phyloP scores from a whole-genome alignment of 2,113 vertebrate genomes.

The Larimichthys crocea region DNA sequence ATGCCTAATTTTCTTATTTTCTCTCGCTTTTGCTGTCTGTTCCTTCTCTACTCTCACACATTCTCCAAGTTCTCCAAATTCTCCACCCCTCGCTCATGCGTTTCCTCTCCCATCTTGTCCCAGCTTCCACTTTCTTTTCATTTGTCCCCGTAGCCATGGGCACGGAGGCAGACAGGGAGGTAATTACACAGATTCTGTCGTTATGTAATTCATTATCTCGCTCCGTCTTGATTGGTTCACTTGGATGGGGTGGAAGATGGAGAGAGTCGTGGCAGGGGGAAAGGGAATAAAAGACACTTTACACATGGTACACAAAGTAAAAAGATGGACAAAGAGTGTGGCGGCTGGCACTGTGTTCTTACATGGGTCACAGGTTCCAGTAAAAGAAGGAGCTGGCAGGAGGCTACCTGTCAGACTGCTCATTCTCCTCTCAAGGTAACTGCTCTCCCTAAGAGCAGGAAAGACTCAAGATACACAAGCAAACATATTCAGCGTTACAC shows the following conservation, averaged over 20 bases:
- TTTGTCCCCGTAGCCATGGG: conserved; percentile 33
- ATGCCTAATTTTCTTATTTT: conserved; percentile 25
- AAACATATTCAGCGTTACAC: not conserved
- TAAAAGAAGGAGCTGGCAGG: not conserved
- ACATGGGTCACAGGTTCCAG: conserved; percentile 36
- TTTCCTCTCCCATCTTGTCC: not conserved
- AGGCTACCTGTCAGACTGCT: conserved; percentile 1
- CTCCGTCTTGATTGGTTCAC: conserved; percentile 67
- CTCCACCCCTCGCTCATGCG: not conserved
- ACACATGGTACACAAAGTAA: conserved; percentile 31
- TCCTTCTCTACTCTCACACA: not conserved
- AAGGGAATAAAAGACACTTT: conserved; percentile 48
- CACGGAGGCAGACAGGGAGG: conserved; percentile 54
- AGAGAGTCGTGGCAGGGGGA: not conserved
- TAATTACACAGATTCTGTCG: conserved; percentile 66
- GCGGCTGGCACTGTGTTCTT: not conserved
- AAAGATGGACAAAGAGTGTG: conserved; percentile 32
- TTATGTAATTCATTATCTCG: conserved; percentile 78
- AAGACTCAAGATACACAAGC: not conserved
- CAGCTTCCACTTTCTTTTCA: conserved; percentile 34
- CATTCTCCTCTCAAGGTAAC: conserved; percentile 32
- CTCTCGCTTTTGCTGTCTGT: not conserved
- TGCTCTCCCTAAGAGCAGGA: conserved; percentile 1
- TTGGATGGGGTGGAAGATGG: conserved; percentile 21
- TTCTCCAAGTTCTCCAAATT: not conserved